A percentile compares a stretch with the other conserved stretches of the same genome.
These are phyloP conservation scores for Apamea sordens DNA, from an alignment of 2,888 invertebrate genomes.

Conservation along the genomic window DNA sequence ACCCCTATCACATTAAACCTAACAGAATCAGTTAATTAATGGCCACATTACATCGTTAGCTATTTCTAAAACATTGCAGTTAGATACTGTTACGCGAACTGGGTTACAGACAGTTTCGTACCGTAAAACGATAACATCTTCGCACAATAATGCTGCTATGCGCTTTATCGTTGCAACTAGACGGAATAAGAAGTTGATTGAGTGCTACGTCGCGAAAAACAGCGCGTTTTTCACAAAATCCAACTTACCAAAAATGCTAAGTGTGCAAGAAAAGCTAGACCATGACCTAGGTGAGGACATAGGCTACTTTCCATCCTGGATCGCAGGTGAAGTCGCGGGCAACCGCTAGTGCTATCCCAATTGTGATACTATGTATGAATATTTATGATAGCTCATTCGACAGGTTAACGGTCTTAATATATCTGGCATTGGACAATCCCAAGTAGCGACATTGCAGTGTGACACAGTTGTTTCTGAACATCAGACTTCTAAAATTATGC, in stretches of 20 bases:
- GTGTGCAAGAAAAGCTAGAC: background rate
- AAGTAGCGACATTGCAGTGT: background rate
- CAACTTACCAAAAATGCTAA: background rate
- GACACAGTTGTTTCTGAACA: background rate
- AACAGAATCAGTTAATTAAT: slow-evolving; percentile 51
- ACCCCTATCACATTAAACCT: slow-evolving; percentile 26
- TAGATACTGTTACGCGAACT: slow-evolving; percentile 68
- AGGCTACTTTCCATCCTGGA: background rate
- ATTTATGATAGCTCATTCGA: slow-evolving; percentile 47
- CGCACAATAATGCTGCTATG: slow-evolving; percentile 65
- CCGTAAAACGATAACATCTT: slow-evolving; percentile 70
- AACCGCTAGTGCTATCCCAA: slow-evolving; percentile 37
- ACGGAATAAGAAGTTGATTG: slow-evolving; percentile 27
- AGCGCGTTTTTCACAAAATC: background rate
- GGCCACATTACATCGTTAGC: slow-evolving; percentile 45
- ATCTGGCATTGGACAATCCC: background rate
- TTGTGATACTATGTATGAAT: slow-evolving; percentile 41
- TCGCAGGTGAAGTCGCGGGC: background rate
- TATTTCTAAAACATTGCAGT: slow-evolving; percentile 66
- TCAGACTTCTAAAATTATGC: background rate
- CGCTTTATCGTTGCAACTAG: slow-evolving; percentile 63
- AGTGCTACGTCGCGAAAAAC: background rate
- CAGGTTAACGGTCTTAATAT: slow-evolving; percentile 58
- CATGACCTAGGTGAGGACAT: background rate
- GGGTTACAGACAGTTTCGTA: slow-evolving; percentile 67